phyloP scores from a whole-genome alignment of 2,888 invertebrate species.

The Lissocephala sabroskyi region DNA sequence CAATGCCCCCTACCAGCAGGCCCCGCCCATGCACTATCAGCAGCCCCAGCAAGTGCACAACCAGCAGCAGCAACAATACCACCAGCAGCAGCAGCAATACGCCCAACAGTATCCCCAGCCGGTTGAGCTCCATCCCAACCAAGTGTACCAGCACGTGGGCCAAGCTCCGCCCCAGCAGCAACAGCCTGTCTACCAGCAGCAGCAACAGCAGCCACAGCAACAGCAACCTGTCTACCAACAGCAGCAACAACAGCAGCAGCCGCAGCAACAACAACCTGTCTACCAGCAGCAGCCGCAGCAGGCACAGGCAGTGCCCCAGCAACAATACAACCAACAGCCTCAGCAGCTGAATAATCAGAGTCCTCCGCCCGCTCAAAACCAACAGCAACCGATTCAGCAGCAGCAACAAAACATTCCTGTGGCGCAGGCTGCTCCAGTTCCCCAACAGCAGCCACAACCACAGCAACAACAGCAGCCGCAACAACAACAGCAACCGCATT shows the following conservation, averaged over 20 bases:
- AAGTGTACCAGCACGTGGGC: slow-evolving; percentile 57
- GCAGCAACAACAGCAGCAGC: slow-evolving; percentile 39
- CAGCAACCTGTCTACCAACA: slow-evolving; percentile 41
- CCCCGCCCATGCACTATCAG: slow-evolving; percentile 55
- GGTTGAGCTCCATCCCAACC: slow-evolving; percentile 56
- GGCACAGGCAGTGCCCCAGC: slow-evolving; percentile 22
- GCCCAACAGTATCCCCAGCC: slow-evolving; percentile 55
- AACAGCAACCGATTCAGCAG: slow-evolving; percentile 24
- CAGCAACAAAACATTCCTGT: too few species aligned
- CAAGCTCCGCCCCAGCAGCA: slow-evolving; percentile 43
- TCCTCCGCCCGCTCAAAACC: slow-evolving; percentile 16
- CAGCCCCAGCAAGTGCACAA: slow-evolving; percentile 50
- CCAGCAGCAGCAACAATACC: slow-evolving; percentile 61
- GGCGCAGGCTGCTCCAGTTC: background rate
- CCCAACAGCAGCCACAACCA: slow-evolving; percentile 13
- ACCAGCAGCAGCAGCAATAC: slow-evolving; percentile 59
- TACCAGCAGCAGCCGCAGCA: slow-evolving; percentile 25
- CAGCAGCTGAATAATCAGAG: slow-evolving; percentile 17
- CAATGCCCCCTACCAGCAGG: slow-evolving; percentile 39
- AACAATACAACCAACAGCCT: slow-evolving; percentile 35
- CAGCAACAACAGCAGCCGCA: slow-evolving; percentile 13
- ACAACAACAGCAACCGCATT: slow-evolving; percentile 26
- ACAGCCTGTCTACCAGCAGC: slow-evolving; percentile 37
- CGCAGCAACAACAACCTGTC: slow-evolving; percentile 24
- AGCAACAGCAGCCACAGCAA: slow-evolving; percentile 39